Base-by-base conservation (phyloP, 2,888 invertebrate species). In the Ferdinandea cuprea region DNA sequence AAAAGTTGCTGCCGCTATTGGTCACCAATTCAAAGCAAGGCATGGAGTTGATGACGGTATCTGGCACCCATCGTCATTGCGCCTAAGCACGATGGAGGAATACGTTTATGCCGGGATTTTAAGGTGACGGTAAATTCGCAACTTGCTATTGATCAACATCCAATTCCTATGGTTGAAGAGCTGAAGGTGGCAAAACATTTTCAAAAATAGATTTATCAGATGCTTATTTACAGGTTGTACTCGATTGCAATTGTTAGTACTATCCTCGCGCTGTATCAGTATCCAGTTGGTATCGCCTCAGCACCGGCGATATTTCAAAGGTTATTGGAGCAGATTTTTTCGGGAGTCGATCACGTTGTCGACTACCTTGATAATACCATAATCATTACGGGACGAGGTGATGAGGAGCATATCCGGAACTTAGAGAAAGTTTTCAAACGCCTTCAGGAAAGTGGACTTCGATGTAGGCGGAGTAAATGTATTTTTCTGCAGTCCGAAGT, bases 221-320 rank as follows among this genome's bases (percentile, higher is more conserved):
- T 9, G 8, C 30, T 83, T 87, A 80, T 85, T n/a, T n/a, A n/a
- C n/a, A 85, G 63, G 78, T n/a, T n/a, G n/a, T n/a, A n/a, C n/a
- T n/a, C n/a, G 87, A 28, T 85, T 87, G 21, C 61, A 37, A 88
- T 88, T n/a, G 86, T 90, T 15, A 88, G 85, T 73, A 90, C 89
- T 0, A 88, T 88, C 46, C 87, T 87, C 25, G 90, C 90, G 0
- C 56, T 90, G 3, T 90, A 86, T 72, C 79, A 80, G 30, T 87
- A 88, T 42, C 87, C n/a, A n/a, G n/a, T n/a, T n/a, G n/a, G n/a
- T n/a, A n/a, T n/a, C n/a, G n/a, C n/a, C n/a, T n/a, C n/a, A n/a
- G n/a, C n/a, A n/a, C n/a, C n/a, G n/a, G n/a, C n/a, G n/a, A n/a
- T n/a, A n/a, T n/a, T n/a, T n/a, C n/a, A n/a, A n/a, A n/a, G n/a